Evolutionary conservation across 2,113 vertebrate genomes (phyloP).

Genomic region (Periophthalmodon schlosseri): DNA sequence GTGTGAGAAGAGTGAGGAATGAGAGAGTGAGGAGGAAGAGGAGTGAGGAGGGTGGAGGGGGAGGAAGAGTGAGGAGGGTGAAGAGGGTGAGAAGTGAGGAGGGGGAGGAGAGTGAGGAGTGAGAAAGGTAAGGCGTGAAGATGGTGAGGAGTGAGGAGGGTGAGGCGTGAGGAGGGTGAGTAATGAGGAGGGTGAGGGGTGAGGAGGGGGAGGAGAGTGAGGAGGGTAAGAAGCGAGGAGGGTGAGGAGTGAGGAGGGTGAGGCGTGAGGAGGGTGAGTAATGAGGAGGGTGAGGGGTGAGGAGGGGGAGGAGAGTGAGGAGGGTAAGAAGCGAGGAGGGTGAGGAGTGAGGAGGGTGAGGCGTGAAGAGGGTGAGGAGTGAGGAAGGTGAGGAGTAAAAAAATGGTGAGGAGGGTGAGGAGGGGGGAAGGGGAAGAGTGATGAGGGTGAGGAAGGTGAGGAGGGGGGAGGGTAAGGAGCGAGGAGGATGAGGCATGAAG

Average conservation of each 20-base stretch:
- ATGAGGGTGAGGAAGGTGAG: not conserved
- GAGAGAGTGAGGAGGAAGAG: no score
- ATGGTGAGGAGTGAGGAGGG: not conserved
- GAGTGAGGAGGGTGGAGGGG: no score
- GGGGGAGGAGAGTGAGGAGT: not conserved
- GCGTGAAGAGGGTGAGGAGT: not conserved
- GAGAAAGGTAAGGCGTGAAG: no score
- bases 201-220: no score
- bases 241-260: not conserved
- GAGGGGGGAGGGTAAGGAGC: not conserved
- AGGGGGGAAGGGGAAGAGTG: no score
- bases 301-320: not conserved
- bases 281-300: not conserved
- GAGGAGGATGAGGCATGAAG: not conserved
- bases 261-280: not conserved
- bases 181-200: not conserved
- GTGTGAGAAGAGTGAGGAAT: no score
- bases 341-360: not conserved
- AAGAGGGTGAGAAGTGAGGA: no score
- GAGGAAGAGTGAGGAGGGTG: no score
- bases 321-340: not conserved
- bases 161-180: not conserved
- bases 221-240: not conserved
- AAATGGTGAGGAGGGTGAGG: not conserved
- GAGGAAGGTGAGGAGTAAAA: not conserved